A percentile compares a stretch with the other conserved stretches of the same genome.
Conservation (phyloP, 2,797 vertebrate species). For the Enteromius argenteus region DNA sequence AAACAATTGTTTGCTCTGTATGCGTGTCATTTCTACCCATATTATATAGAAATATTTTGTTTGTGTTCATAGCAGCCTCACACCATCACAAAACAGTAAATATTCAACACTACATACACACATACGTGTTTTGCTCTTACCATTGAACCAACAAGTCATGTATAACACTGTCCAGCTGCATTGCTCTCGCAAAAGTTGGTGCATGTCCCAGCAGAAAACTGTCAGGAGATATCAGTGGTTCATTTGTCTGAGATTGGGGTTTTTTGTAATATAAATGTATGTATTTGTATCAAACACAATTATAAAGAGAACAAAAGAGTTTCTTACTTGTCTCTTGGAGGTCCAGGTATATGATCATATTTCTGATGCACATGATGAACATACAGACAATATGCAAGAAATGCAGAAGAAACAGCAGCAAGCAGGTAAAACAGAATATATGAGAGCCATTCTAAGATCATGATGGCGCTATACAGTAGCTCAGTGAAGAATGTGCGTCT, state of each 20-base stretch:
- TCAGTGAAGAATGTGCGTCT: neutral
- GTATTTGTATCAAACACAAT: neutral
- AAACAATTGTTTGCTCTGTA: too few relatives aligned
- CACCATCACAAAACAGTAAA: too few relatives aligned
- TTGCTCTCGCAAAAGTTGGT: neutral
- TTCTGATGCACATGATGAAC: conserved; percentile 79
- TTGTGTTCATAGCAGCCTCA: too few relatives aligned
- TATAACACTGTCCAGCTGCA: neutral
- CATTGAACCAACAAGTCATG: conserved; percentile 71
- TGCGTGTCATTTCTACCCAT: too few relatives aligned
- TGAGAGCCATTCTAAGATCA: conserved; percentile 55
- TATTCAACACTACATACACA: neutral
- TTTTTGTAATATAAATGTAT: neutral
- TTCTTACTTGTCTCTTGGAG: conserved; percentile 85
- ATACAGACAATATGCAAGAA: conserved; percentile 80
- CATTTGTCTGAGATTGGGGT: neutral
- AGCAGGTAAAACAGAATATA: conserved; percentile 39
- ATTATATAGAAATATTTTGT: too few relatives aligned
- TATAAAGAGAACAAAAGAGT: neutral
- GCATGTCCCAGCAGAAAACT: conserved; percentile 75
- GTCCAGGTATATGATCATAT: conserved; percentile 88
- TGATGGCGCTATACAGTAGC: conserved; percentile 35
- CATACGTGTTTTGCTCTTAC: conserved; percentile 58
- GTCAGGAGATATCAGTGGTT: neutral
- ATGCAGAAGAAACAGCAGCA: conserved; percentile 62